These are phyloP conservation scores for Anarhynchus alexandrinus DNA, from an alignment of 2,113 vertebrate genomes.

Conservation along the genomic window DNA sequence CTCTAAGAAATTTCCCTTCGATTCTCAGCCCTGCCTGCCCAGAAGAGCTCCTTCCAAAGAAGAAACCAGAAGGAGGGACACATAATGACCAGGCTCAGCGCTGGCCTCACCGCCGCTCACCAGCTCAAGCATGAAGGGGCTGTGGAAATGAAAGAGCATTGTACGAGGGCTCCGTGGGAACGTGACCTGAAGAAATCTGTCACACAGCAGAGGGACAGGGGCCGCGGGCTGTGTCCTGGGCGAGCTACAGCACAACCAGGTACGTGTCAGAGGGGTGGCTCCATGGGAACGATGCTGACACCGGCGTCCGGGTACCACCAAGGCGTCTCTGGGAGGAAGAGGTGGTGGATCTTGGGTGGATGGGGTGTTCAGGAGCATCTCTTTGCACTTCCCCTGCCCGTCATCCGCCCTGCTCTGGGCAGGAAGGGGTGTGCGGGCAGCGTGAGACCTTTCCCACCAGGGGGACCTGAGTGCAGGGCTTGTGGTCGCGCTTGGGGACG, in stretches of 20 bases:
- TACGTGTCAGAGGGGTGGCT: not conserved
- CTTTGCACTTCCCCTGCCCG: not conserved
- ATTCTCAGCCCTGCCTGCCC: not conserved
- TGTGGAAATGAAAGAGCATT: not conserved
- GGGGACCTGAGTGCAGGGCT: not conserved
- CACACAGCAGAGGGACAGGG: not conserved
- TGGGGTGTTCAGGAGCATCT: not conserved
- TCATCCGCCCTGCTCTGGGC: not conserved
- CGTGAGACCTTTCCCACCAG: not conserved
- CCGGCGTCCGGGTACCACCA: fast-evolving
- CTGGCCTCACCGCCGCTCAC: not conserved
- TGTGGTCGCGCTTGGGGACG: fast-evolving
- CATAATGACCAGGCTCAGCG: not conserved
- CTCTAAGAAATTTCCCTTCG: not conserved
- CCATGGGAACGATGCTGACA: fast-evolving
- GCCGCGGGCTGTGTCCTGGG: not conserved
- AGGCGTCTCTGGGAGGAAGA: not conserved
- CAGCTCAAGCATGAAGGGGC: not conserved
- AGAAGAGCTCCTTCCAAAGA: not conserved
- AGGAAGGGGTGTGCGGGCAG: not conserved
- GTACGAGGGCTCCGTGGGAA: not conserved
- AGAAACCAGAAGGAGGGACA: not conserved
- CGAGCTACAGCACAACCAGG: not conserved
- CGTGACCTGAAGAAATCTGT: not conserved
- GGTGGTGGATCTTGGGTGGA: no score